Base-by-base conservation (phyloP, 2,797 vertebrate species). In the Knipowitschia caucasica region DNA sequence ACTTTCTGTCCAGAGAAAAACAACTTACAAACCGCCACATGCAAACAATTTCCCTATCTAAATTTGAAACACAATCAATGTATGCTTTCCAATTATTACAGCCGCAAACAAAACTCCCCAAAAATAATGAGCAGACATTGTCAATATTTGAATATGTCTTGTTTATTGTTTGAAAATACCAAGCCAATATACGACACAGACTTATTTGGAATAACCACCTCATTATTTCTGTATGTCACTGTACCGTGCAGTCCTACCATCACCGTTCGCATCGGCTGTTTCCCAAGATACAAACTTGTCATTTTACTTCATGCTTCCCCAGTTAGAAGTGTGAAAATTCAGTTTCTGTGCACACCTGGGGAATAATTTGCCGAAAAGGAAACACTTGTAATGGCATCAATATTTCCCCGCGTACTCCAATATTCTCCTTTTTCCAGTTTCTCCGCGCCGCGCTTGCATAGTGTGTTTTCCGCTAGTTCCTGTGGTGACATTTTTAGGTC, bases 401-500 rank as follows among this genome's bases (percentile, higher is more conserved):
- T 61, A 67, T 58, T 62, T 30, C 21, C 53, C 31, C 26, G 5
- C 30, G 2, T 53, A 11, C 21, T 30, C 52, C 58, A 53, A 68
- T 63, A 51, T 71, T 62, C 53, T 11, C 24, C 50, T 44, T 44
- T 44, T 44, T 17, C 42, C 31, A 47, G 23, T 67, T 63, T 71
- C 52, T 59, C 23, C 52, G 39, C 29, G 30, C 49, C 24, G 52
- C 21, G 3, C 47, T 52, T 20, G 1, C n/a, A 12, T 62, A 44
- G 33, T 2, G 15, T 44, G 30, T 33, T 26, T 50, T 49, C 40
- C 21, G 24, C 3, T 24, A 49, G 63, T 53, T 54, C 52, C 59
- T 53, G 65, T n/a, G 30, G 69, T 88, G 86, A 88, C 82, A 82
- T 75, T 86, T 88, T 83, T 81, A 85, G 86, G 84, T 84, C 84